Percentiles rank a stretch among this genome's conserved stretches.
Conservation (phyloP, 2,113 vertebrate genomes). For the Bubo scandiacus region DNA sequence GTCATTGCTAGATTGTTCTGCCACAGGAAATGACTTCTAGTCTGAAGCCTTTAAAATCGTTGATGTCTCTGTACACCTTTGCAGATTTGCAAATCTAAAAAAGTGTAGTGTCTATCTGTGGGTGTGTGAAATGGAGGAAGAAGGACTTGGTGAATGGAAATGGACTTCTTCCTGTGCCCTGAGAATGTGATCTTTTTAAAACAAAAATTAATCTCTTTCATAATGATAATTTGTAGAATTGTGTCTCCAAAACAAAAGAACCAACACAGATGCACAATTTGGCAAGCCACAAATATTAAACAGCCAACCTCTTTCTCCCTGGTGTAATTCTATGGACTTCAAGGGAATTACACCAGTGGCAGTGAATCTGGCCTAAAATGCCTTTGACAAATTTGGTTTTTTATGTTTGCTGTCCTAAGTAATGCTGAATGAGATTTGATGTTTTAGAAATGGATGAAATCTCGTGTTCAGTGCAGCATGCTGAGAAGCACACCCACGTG, state of each 20-base stretch:
- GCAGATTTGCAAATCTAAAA: neutral
- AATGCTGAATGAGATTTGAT: neutral
- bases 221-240: neutral
- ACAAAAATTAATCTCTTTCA: neutral
- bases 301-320: neutral
- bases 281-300: conserved; percentile 3
- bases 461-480: neutral
- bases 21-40: neutral
- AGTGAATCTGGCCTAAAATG: neutral
- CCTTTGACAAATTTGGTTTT: neutral
- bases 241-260: conserved; percentile 54
- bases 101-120: neutral
- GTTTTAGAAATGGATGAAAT: neutral
- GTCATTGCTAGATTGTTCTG: neutral
- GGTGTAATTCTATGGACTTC: neutral
- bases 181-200: neutral
- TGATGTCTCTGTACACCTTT: neutral
- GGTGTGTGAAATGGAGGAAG: neutral
- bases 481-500: neutral
- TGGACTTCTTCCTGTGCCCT: neutral
- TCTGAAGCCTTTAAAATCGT: neutral
- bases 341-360: neutral
- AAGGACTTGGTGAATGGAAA: neutral
- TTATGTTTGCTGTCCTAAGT: neutral
- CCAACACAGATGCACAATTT: conserved; percentile 47